Evolutionary conservation across 2,113 vertebrate genomes (phyloP).

Genomic region (Hemibagrus wyckioides): DNA sequence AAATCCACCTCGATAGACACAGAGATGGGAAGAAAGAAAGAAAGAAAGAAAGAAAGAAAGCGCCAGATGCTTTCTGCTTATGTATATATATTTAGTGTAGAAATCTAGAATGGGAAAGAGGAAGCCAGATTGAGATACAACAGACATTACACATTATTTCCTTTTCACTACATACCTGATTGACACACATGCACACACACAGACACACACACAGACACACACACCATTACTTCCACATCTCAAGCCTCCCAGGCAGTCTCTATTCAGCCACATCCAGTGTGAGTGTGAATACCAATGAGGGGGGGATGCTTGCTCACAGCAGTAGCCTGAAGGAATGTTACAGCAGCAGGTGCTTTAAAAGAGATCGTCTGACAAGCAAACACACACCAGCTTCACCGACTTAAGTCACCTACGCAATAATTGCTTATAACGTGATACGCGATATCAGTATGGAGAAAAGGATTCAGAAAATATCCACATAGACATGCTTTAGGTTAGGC

Average conservation of each 20-base stretch:
- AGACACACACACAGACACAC: conserved; percentile 36
- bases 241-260: conserved; percentile 46
- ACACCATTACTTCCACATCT: conserved; percentile 43
- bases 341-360: conserved; percentile 45
- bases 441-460: neutral
- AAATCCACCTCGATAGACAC: neutral
- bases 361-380: conserved; percentile 30
- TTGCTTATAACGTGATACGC: neutral
- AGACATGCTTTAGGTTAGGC: neutral
- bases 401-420: conserved; percentile 9
- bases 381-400: conserved; percentile 16
- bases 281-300: conserved; percentile 52
- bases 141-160: conserved; percentile 2
- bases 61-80: neutral
- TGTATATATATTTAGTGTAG: neutral
- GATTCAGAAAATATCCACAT: neutral
- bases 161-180: neutral
- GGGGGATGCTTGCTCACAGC: conserved; percentile 41
- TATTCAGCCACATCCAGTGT: conserved; percentile 46
- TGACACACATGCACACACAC: conserved; percentile 18
- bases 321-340: conserved; percentile 43
- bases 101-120: neutral
- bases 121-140: neutral
- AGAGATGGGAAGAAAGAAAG: neutral
- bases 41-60: neutral